Base-by-base conservation (phyloP, 2,888 invertebrate species). In the Ochropleura plecta region DNA sequence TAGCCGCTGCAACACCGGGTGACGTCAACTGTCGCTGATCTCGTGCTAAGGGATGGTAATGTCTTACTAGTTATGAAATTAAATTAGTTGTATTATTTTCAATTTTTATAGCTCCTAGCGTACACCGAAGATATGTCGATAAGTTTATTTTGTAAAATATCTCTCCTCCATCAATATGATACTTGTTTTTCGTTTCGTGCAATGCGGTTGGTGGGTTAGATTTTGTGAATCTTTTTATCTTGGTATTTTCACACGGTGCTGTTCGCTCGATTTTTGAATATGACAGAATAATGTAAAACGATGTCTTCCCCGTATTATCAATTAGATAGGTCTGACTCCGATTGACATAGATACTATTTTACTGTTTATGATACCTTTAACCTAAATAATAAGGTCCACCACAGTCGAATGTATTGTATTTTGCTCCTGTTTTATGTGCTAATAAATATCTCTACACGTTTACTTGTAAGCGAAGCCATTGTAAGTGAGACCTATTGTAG, bases 51-150 rank as follows among this genome's bases (percentile, higher is more conserved):
- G 96, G 96, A 96, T 96, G 96, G 93, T 96, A 95, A 94, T 95
- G 93, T 95, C 96, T 95, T 95, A 95, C 95, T 96, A 95, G 95
- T 95, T 95, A 96, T 95, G 96, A 96, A 96, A 96, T 96, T 95
- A 96, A 91, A 95, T 95, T 96, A 96, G 95, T 95, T 96, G 95
- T 96, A 96, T 95, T 96, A 96, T 96, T 96, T 96, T 96, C 96
- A 96, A 95, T 96, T 96, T 96, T 96, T 96, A 95, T 96, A 96
- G 95, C 92, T 96, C 96, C 96, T 96, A 96, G 96, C 96, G 94
- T 96, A 96, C 95, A 96, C 96, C 96, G 96, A 96, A 96, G 96
- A 96, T 96, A 96, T 96, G 96, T 96, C 94, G 96, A 96, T 96
- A 96, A 96, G 96, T 94, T 96, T 96, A 96, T 96, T 96, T 96